Evolutionary conservation across 2,888 invertebrate species (phyloP).

Genomic region (Mantis religiosa): DNA sequence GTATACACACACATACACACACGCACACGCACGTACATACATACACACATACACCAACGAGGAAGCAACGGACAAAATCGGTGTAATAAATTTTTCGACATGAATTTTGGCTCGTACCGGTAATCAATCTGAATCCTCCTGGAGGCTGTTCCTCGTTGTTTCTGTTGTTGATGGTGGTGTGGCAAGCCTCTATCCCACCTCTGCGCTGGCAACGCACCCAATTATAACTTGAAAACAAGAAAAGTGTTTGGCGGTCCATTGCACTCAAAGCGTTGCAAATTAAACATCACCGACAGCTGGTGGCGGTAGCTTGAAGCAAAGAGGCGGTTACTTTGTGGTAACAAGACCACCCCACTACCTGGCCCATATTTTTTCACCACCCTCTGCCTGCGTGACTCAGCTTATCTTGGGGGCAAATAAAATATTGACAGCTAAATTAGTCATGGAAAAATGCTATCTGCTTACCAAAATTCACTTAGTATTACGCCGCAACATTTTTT

Average conservation of each 20-base stretch:
- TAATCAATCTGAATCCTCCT: constrained; percentile 28
- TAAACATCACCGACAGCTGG: constrained; percentile 34
- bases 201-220: constrained; percentile 21
- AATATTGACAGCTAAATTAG: constrained; percentile 31
- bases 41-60: too few species aligned
- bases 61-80: neutral
- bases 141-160: constrained; percentile 21
- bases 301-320: constrained; percentile 15
- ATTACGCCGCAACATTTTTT: neutral
- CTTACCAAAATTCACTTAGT: neutral
- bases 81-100: constrained; percentile 29
- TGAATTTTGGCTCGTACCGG: constrained; percentile 29
- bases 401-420: constrained; percentile 22
- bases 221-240: constrained; percentile 32
- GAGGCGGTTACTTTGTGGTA: constrained; percentile 24
- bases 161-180: constrained; percentile 12
- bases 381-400: constrained; percentile 2
- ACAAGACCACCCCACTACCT: constrained; percentile 11
- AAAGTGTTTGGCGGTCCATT: constrained; percentile 28
- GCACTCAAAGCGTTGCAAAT: constrained; percentile 31
- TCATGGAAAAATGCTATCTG: constrained; percentile 18
- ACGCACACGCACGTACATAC: too few species aligned
- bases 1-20: neutral
- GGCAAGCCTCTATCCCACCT: constrained; percentile 3
- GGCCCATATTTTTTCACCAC: neutral